Conservation (phyloP, 2,113 vertebrate genomes). For the Mus musculus region GRCm39 chr8:9648001-9648500, state of each 20-base stretch:
- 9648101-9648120: neutral
- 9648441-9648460: neutral
- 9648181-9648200: too few relatives aligned
- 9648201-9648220: neutral
- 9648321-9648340: neutral
- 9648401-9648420: neutral
- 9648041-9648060: neutral
- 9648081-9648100: neutral
- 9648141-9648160: rapidly evolving
- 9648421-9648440: too few relatives aligned
- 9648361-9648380: neutral
- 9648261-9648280: too few relatives aligned
- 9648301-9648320: neutral
- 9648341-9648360: neutral
- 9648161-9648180: neutral
- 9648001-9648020: neutral
- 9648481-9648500: neutral
- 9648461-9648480: neutral
- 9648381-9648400: neutral
- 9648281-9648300: neutral
- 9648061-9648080: neutral
- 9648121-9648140: neutral
- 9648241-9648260: neutral
- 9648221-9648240: neutral
- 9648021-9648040: neutral